phyloP scores from a whole-genome alignment of 2,797 vertebrate genomes.

The Urocyon cinereoargenteus region DNA sequence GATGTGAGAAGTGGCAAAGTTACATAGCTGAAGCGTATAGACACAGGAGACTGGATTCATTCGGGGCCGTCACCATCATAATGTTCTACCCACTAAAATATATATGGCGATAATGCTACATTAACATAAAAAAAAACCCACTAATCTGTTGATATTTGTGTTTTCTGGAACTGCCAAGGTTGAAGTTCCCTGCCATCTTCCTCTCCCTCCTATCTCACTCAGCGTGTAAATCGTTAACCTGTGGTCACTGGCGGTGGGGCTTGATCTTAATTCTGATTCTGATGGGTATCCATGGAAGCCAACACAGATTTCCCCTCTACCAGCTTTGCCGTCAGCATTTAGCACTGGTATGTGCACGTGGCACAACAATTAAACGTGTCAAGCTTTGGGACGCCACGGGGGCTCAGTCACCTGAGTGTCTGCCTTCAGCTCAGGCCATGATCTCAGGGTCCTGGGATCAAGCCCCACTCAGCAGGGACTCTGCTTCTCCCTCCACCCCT shows the following conservation, averaged over 20 bases:
- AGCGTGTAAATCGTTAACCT: not conserved
- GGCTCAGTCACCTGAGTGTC: not conserved
- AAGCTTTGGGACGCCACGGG: not conserved
- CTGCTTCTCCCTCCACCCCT: not conserved
- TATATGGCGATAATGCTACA: not conserved
- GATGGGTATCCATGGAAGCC: not conserved
- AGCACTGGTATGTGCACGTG: not conserved
- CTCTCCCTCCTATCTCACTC: not conserved
- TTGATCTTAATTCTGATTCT: not conserved
- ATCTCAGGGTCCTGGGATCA: not conserved
- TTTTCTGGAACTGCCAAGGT: not conserved
- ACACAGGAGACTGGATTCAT: not conserved
- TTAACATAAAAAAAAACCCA: not conserved
- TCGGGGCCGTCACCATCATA: not conserved
- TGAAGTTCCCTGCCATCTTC: not conserved
- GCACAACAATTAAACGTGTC: not conserved
- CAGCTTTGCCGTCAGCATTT: not conserved
- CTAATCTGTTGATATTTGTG: not conserved
- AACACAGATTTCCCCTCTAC: not conserved
- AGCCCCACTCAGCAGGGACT: not conserved
- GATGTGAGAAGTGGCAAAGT: not conserved
- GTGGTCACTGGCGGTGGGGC: no score
- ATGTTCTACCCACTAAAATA: not conserved
- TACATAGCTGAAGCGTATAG: not conserved
- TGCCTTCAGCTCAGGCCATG: not conserved